phyloP scores from a whole-genome alignment of 2,113 vertebrate genomes.

The Genyomyrus donnyi region DNA sequence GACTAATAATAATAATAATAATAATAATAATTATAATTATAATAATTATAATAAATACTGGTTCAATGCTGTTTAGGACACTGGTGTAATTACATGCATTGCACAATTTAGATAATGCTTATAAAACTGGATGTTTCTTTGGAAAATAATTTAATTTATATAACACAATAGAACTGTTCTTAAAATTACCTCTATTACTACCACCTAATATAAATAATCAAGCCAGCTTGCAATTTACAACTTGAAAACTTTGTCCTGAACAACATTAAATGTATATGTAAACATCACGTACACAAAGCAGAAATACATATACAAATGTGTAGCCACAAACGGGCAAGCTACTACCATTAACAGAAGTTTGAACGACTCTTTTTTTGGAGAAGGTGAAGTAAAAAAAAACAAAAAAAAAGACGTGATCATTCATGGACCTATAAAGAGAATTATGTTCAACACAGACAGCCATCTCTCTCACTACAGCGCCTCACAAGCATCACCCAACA shows the following conservation, averaged over 20 bases:
- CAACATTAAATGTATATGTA: conserved; percentile 73
- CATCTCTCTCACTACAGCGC: conserved; percentile 86
- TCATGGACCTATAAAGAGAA: conserved; percentile 65
- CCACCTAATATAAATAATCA: neutral
- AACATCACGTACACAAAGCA: conserved; percentile 67
- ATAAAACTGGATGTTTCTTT: neutral
- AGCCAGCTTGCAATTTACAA: neutral
- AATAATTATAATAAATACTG: conserved; percentile 14
- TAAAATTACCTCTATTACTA: neutral
- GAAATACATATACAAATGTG: conserved; percentile 78
- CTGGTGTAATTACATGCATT: conserved; percentile 35
- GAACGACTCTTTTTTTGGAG: conserved; percentile 70
- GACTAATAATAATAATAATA: conserved; percentile 6
- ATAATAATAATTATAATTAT: conserved; percentile 7
- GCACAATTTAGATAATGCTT: neutral
- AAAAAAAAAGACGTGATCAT: conserved; percentile 66
- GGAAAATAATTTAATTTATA: neutral
- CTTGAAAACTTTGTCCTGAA: conserved; percentile 78
- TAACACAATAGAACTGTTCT: neutral
- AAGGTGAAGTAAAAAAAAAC: conserved; percentile 69
- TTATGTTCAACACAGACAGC: conserved; percentile 83
- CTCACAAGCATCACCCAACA: conserved; percentile 84
- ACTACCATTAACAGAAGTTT: conserved; percentile 72
- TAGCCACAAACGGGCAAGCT: conserved; percentile 85
- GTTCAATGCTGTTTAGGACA: conserved; percentile 98